Evolutionary conservation across 2,888 invertebrate genomes (phyloP).

Genomic region (Drepanosiphum platanoidis): DNA sequence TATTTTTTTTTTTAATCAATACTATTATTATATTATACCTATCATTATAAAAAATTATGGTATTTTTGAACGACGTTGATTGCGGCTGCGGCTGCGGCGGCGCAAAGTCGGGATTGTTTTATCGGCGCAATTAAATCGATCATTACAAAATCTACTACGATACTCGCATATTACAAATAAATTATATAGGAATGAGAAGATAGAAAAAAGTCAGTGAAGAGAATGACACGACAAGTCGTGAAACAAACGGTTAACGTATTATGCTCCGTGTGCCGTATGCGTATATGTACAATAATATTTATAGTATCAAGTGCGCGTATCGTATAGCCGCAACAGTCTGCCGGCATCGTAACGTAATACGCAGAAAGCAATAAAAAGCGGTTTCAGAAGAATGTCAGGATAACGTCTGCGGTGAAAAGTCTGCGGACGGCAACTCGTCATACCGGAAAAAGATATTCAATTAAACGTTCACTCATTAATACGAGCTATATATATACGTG

Average conservation of each 20-base stretch:
- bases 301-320: not conserved
- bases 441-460: constrained; percentile 6
- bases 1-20: no score
- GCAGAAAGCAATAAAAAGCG: not conserved
- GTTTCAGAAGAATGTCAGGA: constrained; percentile 18
- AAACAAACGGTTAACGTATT: not conserved
- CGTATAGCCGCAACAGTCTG: not conserved
- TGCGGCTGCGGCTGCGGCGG: not conserved
- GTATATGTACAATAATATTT: not conserved
- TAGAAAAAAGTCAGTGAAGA: not conserved
- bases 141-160: not conserved
- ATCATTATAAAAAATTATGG: not conserved
- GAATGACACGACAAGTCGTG: not conserved
- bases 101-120: not conserved
- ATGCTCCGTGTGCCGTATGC: not conserved
- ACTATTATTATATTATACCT: not conserved
- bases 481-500: not conserved
- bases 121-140: not conserved
- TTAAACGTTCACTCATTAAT: not conserved
- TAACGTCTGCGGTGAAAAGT: not conserved
- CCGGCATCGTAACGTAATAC: not conserved
- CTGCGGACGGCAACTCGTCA: not conserved
- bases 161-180: not conserved
- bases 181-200: not conserved
- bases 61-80: constrained; percentile 10